Evolutionary conservation across 2,797 vertebrate genomes (phyloP), one percentile per base, ranked within the genome.

Genomic region (Florisuga fusca): DNA sequence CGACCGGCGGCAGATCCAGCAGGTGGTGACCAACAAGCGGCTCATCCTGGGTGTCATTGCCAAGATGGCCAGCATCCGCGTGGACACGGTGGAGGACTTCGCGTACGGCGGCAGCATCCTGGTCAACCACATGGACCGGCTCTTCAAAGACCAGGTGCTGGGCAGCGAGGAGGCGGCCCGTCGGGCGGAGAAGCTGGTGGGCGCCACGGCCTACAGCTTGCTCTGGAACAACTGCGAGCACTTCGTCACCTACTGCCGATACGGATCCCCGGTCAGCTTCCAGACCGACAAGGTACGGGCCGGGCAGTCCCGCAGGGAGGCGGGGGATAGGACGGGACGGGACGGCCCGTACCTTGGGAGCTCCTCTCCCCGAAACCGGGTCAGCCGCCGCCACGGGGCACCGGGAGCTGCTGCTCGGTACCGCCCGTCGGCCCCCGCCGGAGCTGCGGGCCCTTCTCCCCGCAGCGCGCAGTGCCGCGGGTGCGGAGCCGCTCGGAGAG

Each of bases 211-310:
- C 31, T 99, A 99, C 97, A 99, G 99, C 92, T 96, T 99, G 5
- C 98, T 99, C 89, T 99, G 99, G 99, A 99, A 99, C 98, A 99
- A 99, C 98, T 99, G 99, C 87, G 99, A 99, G 94, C 99, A 99
- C 97, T 99, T 99, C 23, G 99, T 99, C 94, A 99, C 99, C 97
- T 98, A 99, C 98, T 99, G 99, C 98, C 98, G 99, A 94, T 99
- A 99, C 8, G 99, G 98, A 38, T 97, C 98, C 72, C 92, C 98
- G 3, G 97, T 99, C 96, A 99, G 99, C 98, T 98, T 99, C 95
- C 99, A 99, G 98, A 99, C 99, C 0, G 99, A 99, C 95, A 98
- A 99, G 99, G 99, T 99, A 98, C 48, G 73, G 73, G 41, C 46
- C 2, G 22, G 45, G 36, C 43, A 10, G 58, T 50, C 66, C 57